Conservation (phyloP, 2,888 invertebrate species). For the Eupithecia insigniata region DNA sequence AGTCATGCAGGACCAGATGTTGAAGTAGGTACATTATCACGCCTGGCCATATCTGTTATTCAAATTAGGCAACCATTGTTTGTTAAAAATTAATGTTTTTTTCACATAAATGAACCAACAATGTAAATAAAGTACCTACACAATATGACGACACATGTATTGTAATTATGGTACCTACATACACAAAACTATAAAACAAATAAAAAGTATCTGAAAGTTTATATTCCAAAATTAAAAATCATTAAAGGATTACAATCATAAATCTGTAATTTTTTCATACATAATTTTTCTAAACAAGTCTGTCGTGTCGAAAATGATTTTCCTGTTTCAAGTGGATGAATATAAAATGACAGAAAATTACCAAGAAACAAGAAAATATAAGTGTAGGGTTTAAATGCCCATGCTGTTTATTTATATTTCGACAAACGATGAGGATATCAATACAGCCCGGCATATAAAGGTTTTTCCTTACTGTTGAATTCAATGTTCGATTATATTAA, state of each 20-base stretch:
- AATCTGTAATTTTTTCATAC: not conserved
- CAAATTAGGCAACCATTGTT: not conserved
- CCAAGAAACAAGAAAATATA: not conserved
- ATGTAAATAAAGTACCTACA: not conserved
- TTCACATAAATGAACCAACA: not conserved
- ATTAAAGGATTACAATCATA: not conserved
- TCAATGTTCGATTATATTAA: not conserved
- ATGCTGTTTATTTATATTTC: not conserved
- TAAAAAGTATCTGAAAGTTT: not conserved
- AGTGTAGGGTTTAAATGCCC: not conserved
- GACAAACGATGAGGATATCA: not conserved
- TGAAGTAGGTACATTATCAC: conserved; percentile 19
- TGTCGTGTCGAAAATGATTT: conserved; percentile 1
- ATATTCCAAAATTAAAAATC: not conserved
- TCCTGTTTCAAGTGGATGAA: not conserved
- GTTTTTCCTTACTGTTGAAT: not conserved
- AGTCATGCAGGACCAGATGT: conserved; percentile 30
- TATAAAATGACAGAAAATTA: not conserved
- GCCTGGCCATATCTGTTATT: conserved; percentile 22
- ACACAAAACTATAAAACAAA: not conserved
- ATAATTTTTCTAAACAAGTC: not conserved
- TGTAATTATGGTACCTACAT: not conserved
- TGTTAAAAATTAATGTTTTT: not conserved
- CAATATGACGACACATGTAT: too few species aligned
- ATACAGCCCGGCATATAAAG: not conserved